phyloP scores from a whole-genome alignment of 2,888 invertebrate species.

The Mesorhabditis sp. region DNA sequence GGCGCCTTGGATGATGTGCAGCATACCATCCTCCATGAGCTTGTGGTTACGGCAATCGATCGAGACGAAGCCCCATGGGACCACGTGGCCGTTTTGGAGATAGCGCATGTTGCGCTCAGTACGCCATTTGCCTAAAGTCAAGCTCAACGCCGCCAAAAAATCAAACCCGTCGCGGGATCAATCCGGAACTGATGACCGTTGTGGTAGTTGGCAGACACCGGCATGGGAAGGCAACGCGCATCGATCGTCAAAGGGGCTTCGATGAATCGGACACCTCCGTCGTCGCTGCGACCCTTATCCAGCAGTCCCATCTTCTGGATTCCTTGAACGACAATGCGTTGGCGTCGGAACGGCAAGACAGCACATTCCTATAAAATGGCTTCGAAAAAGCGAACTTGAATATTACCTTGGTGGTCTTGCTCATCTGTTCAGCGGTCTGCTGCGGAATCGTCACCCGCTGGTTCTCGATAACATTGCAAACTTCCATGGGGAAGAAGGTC shows the following conservation, averaged over 20 bases:
- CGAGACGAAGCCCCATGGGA: too few relatives aligned
- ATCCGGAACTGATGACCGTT: not conserved
- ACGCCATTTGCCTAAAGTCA: too few relatives aligned
- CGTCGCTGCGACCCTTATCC: conserved; percentile 7
- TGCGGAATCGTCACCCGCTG: conserved; percentile 38
- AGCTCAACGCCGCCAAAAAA: too few relatives aligned
- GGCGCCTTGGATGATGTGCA: conserved; percentile 7
- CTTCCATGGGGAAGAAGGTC: conserved; percentile 32
- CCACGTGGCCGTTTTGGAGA: too few relatives aligned
- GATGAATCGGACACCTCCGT: conserved; percentile 7
- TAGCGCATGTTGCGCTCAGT: too few relatives aligned
- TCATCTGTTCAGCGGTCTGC: conserved; percentile 23
- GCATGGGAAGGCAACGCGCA: not conserved
- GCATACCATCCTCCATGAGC: too few relatives aligned
- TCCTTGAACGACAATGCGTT: conserved; percentile 16
- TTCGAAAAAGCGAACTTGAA: not conserved
- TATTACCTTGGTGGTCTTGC: conserved; percentile 24
- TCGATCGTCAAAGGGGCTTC: not conserved
- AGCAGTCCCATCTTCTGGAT: not conserved
- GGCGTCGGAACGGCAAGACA: conserved; percentile 20
- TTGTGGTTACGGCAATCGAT: too few relatives aligned
- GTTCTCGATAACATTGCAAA: conserved; percentile 23
- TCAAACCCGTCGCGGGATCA: not conserved
- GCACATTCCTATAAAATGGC: conserved; percentile 17
- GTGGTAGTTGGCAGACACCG: not conserved